Evolutionary conservation across 2,113 vertebrate species (phyloP), one percentile per base, ranked within the genome.

Genomic region (Eublepharis macularius): DNA sequence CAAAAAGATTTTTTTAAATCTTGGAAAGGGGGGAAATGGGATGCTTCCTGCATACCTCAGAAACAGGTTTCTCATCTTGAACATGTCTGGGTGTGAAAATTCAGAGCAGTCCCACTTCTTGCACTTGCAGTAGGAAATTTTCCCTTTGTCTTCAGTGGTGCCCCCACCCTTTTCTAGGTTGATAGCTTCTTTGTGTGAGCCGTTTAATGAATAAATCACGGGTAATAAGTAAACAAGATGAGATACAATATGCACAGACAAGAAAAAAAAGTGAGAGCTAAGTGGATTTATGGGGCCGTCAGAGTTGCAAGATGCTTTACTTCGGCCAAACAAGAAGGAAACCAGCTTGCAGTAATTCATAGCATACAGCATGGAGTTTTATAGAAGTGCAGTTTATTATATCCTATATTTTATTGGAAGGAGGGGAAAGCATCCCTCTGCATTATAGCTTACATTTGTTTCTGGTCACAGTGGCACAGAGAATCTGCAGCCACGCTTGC

Each of bases 281-380:
- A 72, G 84, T 87, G 17, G 73, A 78, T 88, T 89, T 90, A 88
- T 88, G 21, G 19, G 75, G 78, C 91, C 19, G 13, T 2, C 84
- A 54, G 32, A 88, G 51, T 87, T 83, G 69, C 43, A 76, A 0
- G 2, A 69, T 54, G 19, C 47, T 89, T 86, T 90, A 88, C 86
- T 70, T 76, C 39, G 21, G 83, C 87, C 85, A 76, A 88, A 88
- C 39, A 88, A 81, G n/a, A 76, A 32, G 86, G 80, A 92, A 92
- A 87, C 0, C 0, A 32, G 45, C 66, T 60, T 86, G 76, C 74
- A 87, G 83, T 89, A 89, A 91, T 91, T 93, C 87, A 84, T 76
- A 63, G 13, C 4, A 11, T 83, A 75, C 74, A 82, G 83, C 39
- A n/a, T 82, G 83, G 85, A 41, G 4, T 83, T 94, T 93, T 92